phyloP scores from a whole-genome alignment of 2,797 vertebrate genomes.

The Pseudochirops corinnae region DNA sequence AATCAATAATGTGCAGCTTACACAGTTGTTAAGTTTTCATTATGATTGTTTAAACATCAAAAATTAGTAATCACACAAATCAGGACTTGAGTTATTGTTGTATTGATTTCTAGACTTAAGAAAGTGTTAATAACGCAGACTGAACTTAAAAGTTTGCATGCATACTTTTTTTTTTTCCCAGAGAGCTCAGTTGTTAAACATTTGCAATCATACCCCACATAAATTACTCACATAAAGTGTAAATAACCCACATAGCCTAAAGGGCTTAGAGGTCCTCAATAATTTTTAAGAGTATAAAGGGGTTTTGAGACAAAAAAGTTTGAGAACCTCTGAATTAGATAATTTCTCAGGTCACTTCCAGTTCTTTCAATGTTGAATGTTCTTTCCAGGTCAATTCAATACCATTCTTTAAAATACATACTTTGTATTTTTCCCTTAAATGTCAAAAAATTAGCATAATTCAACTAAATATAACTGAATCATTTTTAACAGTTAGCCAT shows the following conservation, averaged over 20 bases:
- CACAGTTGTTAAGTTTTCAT: not conserved
- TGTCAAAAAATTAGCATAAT: not conserved
- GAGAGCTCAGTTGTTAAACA: not conserved
- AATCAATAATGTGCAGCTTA: not conserved
- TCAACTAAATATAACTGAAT: not conserved
- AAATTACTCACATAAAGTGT: not conserved
- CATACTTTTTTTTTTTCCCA: not conserved
- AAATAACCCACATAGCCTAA: not conserved
- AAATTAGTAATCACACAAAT: not conserved
- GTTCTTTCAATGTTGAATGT: not conserved
- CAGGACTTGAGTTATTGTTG: not conserved
- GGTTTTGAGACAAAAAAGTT: not conserved
- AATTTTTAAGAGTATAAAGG: not conserved
- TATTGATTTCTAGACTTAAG: not conserved
- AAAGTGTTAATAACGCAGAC: not conserved
- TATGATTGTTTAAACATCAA: not conserved
- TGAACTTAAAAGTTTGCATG: not conserved
- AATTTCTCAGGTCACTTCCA: not conserved
- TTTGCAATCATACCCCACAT: not conserved
- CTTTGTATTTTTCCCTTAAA: not conserved
- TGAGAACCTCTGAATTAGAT: not conserved
- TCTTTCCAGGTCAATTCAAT: not conserved
- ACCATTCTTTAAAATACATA: not conserved
- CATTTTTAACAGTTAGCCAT: not conserved
- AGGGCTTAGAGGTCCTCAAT: not conserved